Percentiles rank a stretch among this genome's conserved stretches.
These are phyloP conservation scores for Gambusia affinis DNA, from an alignment of 2,113 vertebrate species.

Conservation along the genomic window DNA sequence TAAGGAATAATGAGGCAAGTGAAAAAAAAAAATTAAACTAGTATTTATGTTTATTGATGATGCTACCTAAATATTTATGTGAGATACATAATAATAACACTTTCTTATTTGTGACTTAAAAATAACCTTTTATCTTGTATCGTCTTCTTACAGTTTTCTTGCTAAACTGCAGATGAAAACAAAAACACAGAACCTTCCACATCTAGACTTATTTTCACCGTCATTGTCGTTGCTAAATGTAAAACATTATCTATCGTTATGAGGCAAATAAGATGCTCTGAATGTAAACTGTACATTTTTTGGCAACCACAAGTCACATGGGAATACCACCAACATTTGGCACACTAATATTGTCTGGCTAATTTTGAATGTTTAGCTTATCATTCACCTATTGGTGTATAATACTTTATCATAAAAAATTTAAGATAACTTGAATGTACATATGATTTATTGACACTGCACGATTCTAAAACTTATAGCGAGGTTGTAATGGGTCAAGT, in stretches of 20 bases:
- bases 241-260: background rate
- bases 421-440: conserved; percentile 1
- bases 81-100: background rate
- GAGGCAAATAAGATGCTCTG: background rate
- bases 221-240: background rate
- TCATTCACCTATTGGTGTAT: background rate
- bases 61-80: conserved; percentile 16
- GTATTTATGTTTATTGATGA: conserved; percentile 1
- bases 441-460: conserved; percentile 16
- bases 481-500: conserved; percentile 18
- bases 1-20: background rate
- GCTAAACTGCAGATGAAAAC: conserved; percentile 8
- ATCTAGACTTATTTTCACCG: conserved; percentile 3
- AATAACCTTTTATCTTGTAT: background rate
- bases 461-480: conserved; percentile 27
- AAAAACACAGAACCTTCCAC: conserved; percentile 18
- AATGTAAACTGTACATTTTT: background rate
- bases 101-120: conserved; percentile 11
- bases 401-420: background rate
- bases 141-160: background rate
- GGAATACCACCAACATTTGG: conserved; percentile 12
- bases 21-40: conserved; percentile 25
- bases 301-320: conserved; percentile 11
- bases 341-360: conserved; percentile 3
- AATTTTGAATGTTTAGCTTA: background rate